Percentiles rank a stretch among this genome's conserved stretches.
Conservation (phyloP, 2,888 invertebrate species). For the Lathronympha strigana region DNA sequence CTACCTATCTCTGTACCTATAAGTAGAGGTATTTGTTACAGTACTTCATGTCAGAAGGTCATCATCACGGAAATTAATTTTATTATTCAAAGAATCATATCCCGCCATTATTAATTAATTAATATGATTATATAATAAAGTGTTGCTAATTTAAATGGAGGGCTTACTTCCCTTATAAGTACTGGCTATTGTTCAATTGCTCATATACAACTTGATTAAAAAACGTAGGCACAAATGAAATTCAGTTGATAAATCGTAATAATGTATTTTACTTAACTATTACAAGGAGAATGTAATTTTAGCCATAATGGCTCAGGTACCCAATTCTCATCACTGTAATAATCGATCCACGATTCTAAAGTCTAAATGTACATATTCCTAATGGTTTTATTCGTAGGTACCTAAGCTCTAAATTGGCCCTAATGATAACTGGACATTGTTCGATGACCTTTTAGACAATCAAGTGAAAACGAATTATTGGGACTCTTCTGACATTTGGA, state of each 20-base stretch:
- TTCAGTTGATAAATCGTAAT: no score
- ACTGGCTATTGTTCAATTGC: background rate
- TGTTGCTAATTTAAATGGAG: constrained; percentile 18
- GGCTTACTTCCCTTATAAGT: constrained; percentile 19
- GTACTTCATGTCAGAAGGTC: background rate
- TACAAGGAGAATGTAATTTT: background rate
- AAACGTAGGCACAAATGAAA: no score
- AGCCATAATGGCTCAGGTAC: background rate
- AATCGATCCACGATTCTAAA: constrained; percentile 4
- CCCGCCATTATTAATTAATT: constrained; percentile 7
- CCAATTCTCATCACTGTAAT: constrained; percentile 13
- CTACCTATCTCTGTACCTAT: background rate
- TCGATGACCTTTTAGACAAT: constrained; percentile 32
- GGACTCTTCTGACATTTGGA: constrained; percentile 37
- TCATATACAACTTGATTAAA: background rate
- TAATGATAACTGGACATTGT: constrained; percentile 33
- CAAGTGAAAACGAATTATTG: constrained; percentile 32
- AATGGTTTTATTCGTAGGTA: constrained; percentile 1
- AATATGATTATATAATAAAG: background rate
- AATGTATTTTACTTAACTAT: background rate
- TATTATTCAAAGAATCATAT: constrained; percentile 8
- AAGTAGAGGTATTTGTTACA: background rate
- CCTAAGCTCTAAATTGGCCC: constrained; percentile 32
- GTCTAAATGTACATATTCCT: background rate
- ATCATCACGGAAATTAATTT: constrained; percentile 4